Base-by-base conservation (phyloP, 2,113 vertebrate genomes). In the Ageneiosus marmoratus region DNA sequence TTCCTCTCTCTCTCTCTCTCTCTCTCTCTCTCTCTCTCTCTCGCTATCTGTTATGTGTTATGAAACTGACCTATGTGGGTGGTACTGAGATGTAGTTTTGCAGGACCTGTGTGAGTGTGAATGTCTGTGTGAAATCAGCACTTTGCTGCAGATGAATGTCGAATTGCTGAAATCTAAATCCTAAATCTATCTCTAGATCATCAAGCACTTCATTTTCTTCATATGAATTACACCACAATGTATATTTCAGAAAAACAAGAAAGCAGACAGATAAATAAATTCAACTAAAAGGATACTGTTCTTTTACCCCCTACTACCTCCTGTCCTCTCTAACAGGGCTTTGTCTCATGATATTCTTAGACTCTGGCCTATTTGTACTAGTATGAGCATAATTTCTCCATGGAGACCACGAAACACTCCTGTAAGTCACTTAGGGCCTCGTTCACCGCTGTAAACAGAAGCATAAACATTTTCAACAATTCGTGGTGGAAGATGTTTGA, bases 51-150 rank as follows among this genome's bases (percentile, higher is more conserved):
- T 93, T 94, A 92, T 92, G 82, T 86, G 92, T 93, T 94, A 92
- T 92, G 91, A 94, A 93, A 94, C 91, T 93, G 92, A 94, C 93
- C 92, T 89, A 82, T 86, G 93, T 94, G 92, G 72, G 72, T 75
- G 92, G 92, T 91, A 92, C 90, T 92, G 87, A 84, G 82, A 74
- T 46, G 56, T n/a, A 60, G 50, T 58, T 62, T 70, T 77, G 63
- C 74, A 70, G 63, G 55, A 51, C 62, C 18, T 58, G 83, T 55
- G 37, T 80, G 63, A 79, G 55, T 79, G 41, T 84, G 83, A 48
- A 34, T 74, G 72, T 75, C n/a, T 75, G 27, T 75, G 27, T 75
- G 72, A 6, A 11, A 20, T 29, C 27, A 32, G 70, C 50, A 46
- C 16, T 51, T 51, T 50, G 44, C 27, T 32, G 48, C 27, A 51